phyloP scores from a whole-genome alignment of 2,888 invertebrate genomes.

The Perdita meconis region DNA sequence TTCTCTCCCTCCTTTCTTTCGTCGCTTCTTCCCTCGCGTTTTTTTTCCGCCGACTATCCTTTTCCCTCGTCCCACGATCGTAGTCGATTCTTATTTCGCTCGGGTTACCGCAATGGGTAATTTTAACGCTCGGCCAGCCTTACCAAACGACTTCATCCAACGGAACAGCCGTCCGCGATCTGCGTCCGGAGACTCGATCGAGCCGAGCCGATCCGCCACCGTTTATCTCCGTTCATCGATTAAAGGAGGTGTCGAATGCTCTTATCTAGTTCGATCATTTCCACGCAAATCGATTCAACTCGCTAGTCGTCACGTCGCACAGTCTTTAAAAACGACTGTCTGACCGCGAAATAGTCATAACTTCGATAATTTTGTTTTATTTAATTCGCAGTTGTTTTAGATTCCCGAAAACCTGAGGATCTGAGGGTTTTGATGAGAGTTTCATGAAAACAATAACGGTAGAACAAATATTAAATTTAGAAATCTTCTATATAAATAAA shows the following conservation, averaged over 20 bases:
- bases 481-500: too few relatives aligned
- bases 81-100: conserved; percentile 50
- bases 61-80: conserved; percentile 38
- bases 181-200: conserved; percentile 27
- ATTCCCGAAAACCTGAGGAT: too few relatives aligned
- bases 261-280: neutral
- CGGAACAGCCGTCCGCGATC: conserved; percentile 66
- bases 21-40: conserved; percentile 36
- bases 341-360: too few relatives aligned
- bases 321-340: too few relatives aligned
- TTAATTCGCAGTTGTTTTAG: too few relatives aligned
- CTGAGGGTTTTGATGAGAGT: too few relatives aligned
- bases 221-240: conserved; percentile 42
- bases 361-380: too few relatives aligned
- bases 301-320: too few relatives aligned
- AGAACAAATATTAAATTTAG: too few relatives aligned
- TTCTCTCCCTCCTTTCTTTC: conserved; percentile 10
- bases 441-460: too few relatives aligned
- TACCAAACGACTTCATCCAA: conserved; percentile 72
- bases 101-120: conserved; percentile 68
- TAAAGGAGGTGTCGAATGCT: conserved; percentile 26
- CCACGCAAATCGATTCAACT: neutral
- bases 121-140: conserved; percentile 70
- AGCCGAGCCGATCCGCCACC: conserved; percentile 34
- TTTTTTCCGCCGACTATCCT: conserved; percentile 45